Evolutionary conservation across 2,888 invertebrate genomes (phyloP), one percentile per base, ranked within the genome.

Genomic region (Agrilus cyanescens): DNA sequence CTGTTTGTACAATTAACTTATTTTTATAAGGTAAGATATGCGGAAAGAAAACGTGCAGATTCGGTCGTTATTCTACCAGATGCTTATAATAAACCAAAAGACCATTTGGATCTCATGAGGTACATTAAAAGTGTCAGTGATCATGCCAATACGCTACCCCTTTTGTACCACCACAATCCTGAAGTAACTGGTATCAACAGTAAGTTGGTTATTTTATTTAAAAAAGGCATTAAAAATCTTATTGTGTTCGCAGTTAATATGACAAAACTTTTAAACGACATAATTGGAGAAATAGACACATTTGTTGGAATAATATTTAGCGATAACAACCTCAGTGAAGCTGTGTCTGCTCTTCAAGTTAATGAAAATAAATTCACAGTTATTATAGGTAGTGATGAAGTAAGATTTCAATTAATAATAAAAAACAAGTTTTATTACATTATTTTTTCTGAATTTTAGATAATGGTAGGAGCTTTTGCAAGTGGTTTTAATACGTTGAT

Each of bases 131-230:
- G 72, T 37, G 74, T 88, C 10, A 75, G 82, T 0, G 69, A 72
- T 18, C 76, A 78, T 1, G 86, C 85, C 1, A 80, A 81, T 0
- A 75, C 74, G 2, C 71, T 80, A 1, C 87, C 87, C 0, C 73
- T 88, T 35, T 69, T 85, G 20, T 86, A 86, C 58, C 87, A 89
- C 57, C 85, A 87, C 57, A 79, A 85, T 51, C 85, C 86, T 1
- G 67, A 68, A 46, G 73, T 79, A 60, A 79, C 77, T 35, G 75
- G 75, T 43, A 76, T 85, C 20, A 73, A 78, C 50, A 65, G 86
- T 86, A 67, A 75, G 77, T 69, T 38, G 36, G 44, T 15, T 37
- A 29, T 32, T 37, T 38, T 41, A 2, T 25, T 25, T 18, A 12
- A 18, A 15, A 32, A 4, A 18, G 5, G 18, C 2, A 20, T 36